Percentiles rank a stretch among this genome's conserved stretches.
phyloP scores from a whole-genome alignment of 2,797 vertebrate genomes.

The Podarcis siculus region DNA sequence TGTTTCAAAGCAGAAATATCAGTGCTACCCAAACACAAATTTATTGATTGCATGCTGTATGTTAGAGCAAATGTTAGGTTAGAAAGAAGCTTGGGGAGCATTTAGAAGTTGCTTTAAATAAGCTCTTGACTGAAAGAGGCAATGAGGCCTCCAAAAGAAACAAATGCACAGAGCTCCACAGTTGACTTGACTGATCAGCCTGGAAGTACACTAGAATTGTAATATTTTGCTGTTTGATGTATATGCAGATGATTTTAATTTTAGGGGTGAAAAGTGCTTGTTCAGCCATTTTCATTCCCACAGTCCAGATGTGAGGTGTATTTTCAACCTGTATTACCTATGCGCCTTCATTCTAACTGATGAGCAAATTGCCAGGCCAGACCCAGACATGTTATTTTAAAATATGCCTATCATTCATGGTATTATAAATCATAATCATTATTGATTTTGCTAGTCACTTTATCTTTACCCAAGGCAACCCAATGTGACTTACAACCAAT shows the following conservation, averaged over 20 bases:
- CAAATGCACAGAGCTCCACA: background rate
- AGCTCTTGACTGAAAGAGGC: constrained; percentile 9
- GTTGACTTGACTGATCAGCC: background rate
- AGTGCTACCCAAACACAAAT: background rate
- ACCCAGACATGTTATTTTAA: background rate
- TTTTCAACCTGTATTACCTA: background rate
- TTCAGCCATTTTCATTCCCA: background rate
- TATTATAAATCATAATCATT: background rate
- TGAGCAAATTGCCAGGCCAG: background rate
- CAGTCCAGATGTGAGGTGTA: background rate
- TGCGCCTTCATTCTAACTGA: background rate
- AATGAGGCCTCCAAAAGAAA: background rate
- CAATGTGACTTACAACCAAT: no score
- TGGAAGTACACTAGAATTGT: background rate
- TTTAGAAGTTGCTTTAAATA: constrained; percentile 4
- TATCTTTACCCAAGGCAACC: no score
- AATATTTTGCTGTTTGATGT: background rate
- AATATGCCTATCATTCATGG: background rate
- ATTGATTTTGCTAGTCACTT: no score
- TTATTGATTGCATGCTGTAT: constrained; percentile 21
- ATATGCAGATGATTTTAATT: background rate
- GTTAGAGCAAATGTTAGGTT: constrained; percentile 6
- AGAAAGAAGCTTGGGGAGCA: constrained; percentile 8
- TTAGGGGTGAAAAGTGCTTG: background rate
- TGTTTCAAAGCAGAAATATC: constrained; percentile 16